phyloP scores from a whole-genome alignment of 2,797 vertebrate species.

The Fratercula arctica region DNA sequence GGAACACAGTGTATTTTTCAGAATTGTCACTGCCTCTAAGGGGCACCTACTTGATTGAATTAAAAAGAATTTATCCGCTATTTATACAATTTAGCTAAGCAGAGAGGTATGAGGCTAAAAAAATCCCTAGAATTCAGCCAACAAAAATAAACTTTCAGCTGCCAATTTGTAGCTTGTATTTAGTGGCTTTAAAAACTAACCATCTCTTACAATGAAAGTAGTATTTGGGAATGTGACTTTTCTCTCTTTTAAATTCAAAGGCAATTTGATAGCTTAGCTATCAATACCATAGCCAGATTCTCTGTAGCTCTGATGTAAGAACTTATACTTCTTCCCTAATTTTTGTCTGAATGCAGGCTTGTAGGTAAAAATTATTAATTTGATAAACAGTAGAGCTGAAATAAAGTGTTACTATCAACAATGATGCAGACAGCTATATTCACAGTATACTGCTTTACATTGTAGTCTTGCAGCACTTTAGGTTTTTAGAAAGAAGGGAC shows the following conservation, averaged over 20 bases:
- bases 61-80: neutral
- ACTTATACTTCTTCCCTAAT: neutral
- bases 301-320: neutral
- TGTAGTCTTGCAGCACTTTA: neutral
- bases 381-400: neutral
- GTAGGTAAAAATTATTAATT: neutral
- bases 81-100: slow-evolving; percentile 24
- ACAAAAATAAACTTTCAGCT: slow-evolving; percentile 40
- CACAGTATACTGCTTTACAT: neutral
- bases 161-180: slow-evolving; percentile 29
- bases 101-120: slow-evolving; percentile 27
- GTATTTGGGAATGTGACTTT: slow-evolving; percentile 4
- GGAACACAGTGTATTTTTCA: neutral
- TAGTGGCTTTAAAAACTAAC: slow-evolving; percentile 16
- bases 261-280: neutral
- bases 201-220: neutral
- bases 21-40: slow-evolving; percentile 24
- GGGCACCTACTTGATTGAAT: slow-evolving; percentile 11
- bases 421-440: neutral
- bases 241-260: neutral
- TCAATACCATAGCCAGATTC: neutral
- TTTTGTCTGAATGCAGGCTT: neutral
- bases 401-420: neutral
- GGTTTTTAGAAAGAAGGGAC: neutral
- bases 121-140: slow-evolving; percentile 11